Conservation (phyloP, 2,888 invertebrate genomes). For the Apoda limacodes region DNA sequence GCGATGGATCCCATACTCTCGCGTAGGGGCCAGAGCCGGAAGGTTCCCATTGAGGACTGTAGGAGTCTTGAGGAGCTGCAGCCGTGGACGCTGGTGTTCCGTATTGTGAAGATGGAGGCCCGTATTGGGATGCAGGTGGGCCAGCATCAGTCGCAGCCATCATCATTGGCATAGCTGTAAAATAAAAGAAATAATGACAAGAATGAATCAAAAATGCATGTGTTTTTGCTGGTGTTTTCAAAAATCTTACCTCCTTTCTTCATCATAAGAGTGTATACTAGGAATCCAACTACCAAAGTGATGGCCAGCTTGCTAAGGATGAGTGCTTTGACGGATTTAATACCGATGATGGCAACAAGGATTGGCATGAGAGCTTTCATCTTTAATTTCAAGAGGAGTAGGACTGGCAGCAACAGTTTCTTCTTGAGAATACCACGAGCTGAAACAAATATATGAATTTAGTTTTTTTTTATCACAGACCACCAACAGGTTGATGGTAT, state of each 20-base stretch:
- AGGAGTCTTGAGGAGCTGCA: conserved; percentile 76
- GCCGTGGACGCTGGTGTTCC: conserved; percentile 62
- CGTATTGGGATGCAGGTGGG: conserved; percentile 75
- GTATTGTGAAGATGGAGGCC: conserved; percentile 73
- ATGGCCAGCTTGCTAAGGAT: conserved; percentile 87
- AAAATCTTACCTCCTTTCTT: conserved; percentile 78
- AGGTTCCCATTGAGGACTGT: conserved; percentile 80
- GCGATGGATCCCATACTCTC: conserved; percentile 80
- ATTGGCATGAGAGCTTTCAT: conserved; percentile 88
- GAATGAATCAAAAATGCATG: no score
- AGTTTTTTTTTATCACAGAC: no score
- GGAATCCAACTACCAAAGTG: conserved; percentile 82
- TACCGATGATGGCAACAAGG: conserved; percentile 79
- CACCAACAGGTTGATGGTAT: neutral
- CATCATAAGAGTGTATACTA: conserved; percentile 78
- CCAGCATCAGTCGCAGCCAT: conserved; percentile 68
- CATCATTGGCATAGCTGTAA: conserved; percentile 80
- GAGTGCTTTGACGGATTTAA: conserved; percentile 86
- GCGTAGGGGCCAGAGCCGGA: conserved; percentile 81
- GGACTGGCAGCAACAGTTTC: conserved; percentile 82
- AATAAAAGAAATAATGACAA: conserved; percentile 14
- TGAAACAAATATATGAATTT: no score
- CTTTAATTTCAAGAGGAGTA: conserved; percentile 84
- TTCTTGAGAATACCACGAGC: conserved; percentile 86
- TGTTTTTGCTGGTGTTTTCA: neutral